These are phyloP conservation scores for Plotosus lineatus DNA, from an alignment of 2,113 vertebrate species.

Conservation along the genomic window DNA sequence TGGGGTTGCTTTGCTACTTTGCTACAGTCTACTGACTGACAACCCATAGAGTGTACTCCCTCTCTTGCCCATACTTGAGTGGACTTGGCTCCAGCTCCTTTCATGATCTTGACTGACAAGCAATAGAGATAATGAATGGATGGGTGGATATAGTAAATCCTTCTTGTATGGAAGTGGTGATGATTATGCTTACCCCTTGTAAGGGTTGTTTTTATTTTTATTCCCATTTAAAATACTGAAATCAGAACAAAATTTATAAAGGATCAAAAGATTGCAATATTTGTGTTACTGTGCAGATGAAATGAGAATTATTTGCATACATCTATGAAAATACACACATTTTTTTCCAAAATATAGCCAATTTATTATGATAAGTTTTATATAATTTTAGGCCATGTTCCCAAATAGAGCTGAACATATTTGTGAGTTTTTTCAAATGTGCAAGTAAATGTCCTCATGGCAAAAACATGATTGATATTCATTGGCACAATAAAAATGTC, in stretches of 20 bases:
- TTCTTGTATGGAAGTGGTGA: not conserved
- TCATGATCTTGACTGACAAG: too few relatives aligned
- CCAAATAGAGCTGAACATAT: conserved; percentile 33
- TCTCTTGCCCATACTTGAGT: too few relatives aligned
- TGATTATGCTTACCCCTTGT: not conserved
- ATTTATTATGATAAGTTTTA: too few relatives aligned
- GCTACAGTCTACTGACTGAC: too few relatives aligned
- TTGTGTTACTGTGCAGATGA: conserved; percentile 16
- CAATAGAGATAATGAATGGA: too few relatives aligned
- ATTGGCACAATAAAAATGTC: conserved; percentile 80
- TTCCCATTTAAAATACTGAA: conserved; percentile 20
- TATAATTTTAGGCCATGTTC: not conserved
- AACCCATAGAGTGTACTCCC: too few relatives aligned
- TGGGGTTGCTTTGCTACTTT: too few relatives aligned
- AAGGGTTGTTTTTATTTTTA: not conserved
- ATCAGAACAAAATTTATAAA: not conserved
- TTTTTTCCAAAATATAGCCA: too few relatives aligned
- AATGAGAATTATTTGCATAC: not conserved
- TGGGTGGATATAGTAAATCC: too few relatives aligned
- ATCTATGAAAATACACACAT: not conserved
- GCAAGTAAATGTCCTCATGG: conserved; percentile 71
- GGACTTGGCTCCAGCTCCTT: too few relatives aligned
- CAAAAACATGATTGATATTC: conserved; percentile 79
- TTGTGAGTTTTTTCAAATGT: conserved; percentile 62
- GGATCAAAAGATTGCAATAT: not conserved